These are phyloP conservation scores for Antennarius maculatus DNA, from an alignment of 2,797 vertebrate species.

Conservation along the genomic window DNA sequence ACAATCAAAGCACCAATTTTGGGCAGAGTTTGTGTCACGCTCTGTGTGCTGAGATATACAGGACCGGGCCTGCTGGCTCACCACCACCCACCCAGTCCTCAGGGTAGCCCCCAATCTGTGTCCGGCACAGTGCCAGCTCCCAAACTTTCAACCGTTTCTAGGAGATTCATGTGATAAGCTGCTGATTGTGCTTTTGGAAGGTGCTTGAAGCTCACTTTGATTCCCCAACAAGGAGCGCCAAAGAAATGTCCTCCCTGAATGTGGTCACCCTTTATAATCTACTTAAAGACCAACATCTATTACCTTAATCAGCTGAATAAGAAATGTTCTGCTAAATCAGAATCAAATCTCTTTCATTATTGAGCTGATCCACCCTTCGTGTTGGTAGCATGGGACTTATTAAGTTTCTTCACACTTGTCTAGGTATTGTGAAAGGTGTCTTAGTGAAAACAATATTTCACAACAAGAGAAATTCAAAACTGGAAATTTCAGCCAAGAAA, in stretches of 20 bases:
- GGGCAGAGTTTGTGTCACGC: conserved; percentile 13
- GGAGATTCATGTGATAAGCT: conserved; percentile 54
- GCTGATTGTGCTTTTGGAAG: conserved; percentile 28
- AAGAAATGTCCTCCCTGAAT: conserved; percentile 15
- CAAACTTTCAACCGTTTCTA: conserved; percentile 28
- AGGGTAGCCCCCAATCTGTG: conserved; percentile 25
- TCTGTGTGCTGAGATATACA: conserved; percentile 14
- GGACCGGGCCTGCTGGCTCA: conserved; percentile 33
- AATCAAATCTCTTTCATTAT: background rate
- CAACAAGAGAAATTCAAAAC: no score
- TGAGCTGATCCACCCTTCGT: background rate
- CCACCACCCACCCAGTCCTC: conserved; percentile 17
- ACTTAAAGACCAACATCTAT: conserved; percentile 7
- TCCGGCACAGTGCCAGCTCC: conserved; percentile 24
- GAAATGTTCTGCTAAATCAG: conserved; percentile 3
- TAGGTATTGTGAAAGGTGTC: background rate
- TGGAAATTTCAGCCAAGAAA: background rate
- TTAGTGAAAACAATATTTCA: background rate
- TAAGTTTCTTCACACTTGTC: background rate
- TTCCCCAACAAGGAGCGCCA: conserved; percentile 27
- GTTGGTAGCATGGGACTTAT: background rate
- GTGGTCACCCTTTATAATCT: conserved; percentile 30
- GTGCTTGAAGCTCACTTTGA: conserved; percentile 48
- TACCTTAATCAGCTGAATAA: conserved; percentile 31
- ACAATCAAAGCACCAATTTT: background rate